Evolutionary conservation across 1,140 invertebrate genomes (phyloP), one percentile per base, ranked within the genome.

Genomic region (Chrysomallon squamiferum): DNA sequence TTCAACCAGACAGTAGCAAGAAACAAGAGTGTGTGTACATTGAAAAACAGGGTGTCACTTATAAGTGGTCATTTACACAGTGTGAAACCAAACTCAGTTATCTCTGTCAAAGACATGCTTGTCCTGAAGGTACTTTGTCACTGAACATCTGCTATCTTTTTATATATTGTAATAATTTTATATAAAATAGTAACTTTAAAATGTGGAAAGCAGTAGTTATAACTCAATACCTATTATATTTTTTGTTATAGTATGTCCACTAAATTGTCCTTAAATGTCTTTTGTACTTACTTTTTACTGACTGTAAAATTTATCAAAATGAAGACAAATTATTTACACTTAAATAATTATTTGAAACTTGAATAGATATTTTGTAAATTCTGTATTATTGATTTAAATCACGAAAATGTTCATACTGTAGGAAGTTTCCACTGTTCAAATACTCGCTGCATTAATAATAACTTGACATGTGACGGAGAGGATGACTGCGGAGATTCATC

Each of bases 401-500:
- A 20, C 2, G 35, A 29, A 13, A 18, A 20, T 3, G 6, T 50
- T 15, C n/a, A 30, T 7, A 49, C 29, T 13, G 5, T 50, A 78
- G 77, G 71, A 22, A 73, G 57, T 27, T 77, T 77, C 54, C 74
- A 71, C 58, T 85, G 83, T 70, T 56, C 59, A n/a, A 83, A 80
- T 62, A 74, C 75, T 2, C 61, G 67, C 33, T 84, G 83, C 68
- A 69, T 84, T 41, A 74, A 76, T 11, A 66, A 74, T 4, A 67
- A 66, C 2, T 73, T 72, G 59, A 73, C 71, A 54, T 84, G 83
- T 72, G 80, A 84, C 61, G 79, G 75, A 9, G 68, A 75, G 11
- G 77, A 84, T 65, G 79, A 85, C 61, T 85, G 84, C 69, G 78
- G 79, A 11, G 84, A 85, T 62, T 47, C 66, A 2, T 82, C 79